phyloP scores from a whole-genome alignment of 2,888 invertebrate species.

The Ommatoiulus sabulosus region DNA sequence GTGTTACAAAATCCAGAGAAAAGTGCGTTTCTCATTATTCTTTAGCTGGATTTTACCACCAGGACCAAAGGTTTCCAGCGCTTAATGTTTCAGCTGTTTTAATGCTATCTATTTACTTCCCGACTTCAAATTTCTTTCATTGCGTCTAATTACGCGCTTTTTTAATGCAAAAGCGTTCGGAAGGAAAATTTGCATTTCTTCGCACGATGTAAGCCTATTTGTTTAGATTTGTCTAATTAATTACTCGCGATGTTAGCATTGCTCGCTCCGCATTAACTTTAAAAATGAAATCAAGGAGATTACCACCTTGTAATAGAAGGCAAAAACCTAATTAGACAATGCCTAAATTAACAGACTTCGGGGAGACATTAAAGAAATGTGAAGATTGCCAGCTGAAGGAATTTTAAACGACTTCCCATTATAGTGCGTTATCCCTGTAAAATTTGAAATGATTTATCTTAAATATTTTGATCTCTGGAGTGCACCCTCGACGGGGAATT shows the following conservation, averaged over 20 bases:
- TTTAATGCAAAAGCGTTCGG: neutral
- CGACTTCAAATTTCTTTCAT: neutral
- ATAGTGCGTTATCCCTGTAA: neutral
- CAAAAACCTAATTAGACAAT: neutral
- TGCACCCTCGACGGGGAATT: neutral
- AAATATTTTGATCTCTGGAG: neutral
- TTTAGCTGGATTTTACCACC: neutral
- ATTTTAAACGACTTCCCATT: neutral
- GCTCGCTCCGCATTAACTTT: neutral
- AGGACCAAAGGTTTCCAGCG: neutral
- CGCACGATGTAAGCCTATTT: neutral
- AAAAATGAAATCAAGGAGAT: constrained; percentile 17
- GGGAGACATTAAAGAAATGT: neutral
- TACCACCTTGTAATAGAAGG: constrained; percentile 21
- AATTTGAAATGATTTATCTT: neutral
- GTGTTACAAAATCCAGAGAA: neutral
- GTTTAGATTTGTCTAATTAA: constrained; percentile 13
- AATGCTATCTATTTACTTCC: neutral
- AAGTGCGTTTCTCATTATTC: neutral
- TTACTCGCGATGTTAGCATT: neutral
- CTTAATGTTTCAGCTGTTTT: neutral
- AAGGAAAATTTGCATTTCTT: neutral
- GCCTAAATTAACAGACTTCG: neutral
- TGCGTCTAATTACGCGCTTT: neutral
- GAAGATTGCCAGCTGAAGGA: constrained; percentile 17